A percentile compares a stretch with the other conserved stretches of the same genome.
Evolutionary conservation across 1,140 invertebrate genomes (phyloP).

Genomic region (Idris sp.): DNA sequence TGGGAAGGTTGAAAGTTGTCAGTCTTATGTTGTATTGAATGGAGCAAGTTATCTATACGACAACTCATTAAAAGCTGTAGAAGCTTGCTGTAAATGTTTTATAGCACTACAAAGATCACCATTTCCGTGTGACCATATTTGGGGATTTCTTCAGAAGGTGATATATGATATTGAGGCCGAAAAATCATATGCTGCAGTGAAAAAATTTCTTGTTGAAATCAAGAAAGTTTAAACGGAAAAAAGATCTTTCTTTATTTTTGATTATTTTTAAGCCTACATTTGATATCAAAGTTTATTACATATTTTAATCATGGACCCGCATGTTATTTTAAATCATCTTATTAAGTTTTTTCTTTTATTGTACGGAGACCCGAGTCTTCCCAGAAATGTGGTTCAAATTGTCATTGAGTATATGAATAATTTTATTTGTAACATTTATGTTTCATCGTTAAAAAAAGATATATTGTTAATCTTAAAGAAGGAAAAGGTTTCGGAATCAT

Average conservation of each 20-base stretch:
- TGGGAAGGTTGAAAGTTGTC: not conserved
- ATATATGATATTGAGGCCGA: not conserved
- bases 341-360: constrained; percentile 1
- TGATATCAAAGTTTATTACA: too few relatives aligned
- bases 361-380: not conserved
- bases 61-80: not conserved
- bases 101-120: not conserved
- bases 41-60: not conserved
- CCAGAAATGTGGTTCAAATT: not conserved
- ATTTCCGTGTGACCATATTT: not conserved
- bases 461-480: not conserved
- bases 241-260: not conserved
- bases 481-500: not conserved
- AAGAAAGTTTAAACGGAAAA: not conserved
- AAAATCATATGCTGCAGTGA: not conserved
- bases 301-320: not conserved
- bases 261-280: too few relatives aligned
- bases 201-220: not conserved
- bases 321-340: not conserved
- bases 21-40: not conserved
- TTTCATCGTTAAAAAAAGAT: not conserved
- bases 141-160: not conserved
- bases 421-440: not conserved
- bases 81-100: not conserved
- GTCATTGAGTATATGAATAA: not conserved